Conservation (phyloP, 1,140 invertebrate genomes). For the Aphis craccivora region DNA sequence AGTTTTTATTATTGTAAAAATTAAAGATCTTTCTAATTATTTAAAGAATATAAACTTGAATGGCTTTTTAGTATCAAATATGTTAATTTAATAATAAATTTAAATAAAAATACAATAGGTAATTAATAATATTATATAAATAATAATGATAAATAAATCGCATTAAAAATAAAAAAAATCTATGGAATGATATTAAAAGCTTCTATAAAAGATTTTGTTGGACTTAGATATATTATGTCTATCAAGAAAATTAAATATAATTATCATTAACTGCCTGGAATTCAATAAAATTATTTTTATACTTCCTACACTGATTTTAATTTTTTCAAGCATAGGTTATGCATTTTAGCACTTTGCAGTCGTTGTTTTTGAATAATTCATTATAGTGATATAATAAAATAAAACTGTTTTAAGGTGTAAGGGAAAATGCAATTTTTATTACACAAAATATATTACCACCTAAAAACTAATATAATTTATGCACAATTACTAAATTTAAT, state of each 20-base stretch:
- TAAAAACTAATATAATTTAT: not conserved
- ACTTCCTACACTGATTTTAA: not conserved
- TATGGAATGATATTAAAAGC: not conserved
- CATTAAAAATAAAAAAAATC: not conserved
- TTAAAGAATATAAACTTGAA: not conserved
- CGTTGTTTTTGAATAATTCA: not conserved
- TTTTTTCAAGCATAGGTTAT: not conserved
- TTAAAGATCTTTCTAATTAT: not conserved
- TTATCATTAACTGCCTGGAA: not conserved
- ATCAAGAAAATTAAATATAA: not conserved
- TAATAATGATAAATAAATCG: not conserved
- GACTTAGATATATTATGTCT: not conserved
- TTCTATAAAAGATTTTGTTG: not conserved
- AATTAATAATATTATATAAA: too few species aligned
- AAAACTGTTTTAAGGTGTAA: not conserved
- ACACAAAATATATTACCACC: not conserved
- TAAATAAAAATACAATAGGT: not conserved
- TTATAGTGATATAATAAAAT: not conserved
- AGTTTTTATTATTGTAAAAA: not conserved
- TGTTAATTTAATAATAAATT: not conserved
- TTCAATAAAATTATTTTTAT: not conserved
- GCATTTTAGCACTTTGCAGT: not conserved
- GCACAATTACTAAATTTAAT: not conserved
- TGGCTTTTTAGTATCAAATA: not conserved
- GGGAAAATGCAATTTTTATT: not conserved